Conservation (phyloP, 2,888 invertebrate genomes). For the Cephus rjabovi region DNA sequence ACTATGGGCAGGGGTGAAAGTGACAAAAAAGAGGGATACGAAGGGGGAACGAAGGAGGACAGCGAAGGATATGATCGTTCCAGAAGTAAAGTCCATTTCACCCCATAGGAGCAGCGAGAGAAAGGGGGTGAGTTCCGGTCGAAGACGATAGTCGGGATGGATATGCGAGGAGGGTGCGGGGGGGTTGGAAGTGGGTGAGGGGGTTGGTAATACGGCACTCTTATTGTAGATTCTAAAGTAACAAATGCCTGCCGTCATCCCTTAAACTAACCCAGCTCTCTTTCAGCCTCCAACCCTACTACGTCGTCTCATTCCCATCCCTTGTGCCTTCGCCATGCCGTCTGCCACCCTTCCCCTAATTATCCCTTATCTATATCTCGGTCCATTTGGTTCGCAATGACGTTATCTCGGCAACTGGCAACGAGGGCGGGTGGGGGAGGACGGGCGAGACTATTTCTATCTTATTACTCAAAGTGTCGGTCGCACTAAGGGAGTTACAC, state of each 20-base stretch:
- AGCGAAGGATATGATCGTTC: constrained; percentile 24
- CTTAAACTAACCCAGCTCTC: constrained; percentile 35
- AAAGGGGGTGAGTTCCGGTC: constrained; percentile 10
- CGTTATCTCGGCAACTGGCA: constrained; percentile 58
- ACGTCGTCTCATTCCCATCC: constrained; percentile 23
- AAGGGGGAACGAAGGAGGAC: constrained; percentile 7
- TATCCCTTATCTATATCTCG: constrained; percentile 66
- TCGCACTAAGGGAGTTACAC: constrained; percentile 52
- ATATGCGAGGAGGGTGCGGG: constrained; percentile 15
- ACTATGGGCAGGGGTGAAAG: not conserved
- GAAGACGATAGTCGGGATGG: constrained; percentile 17
- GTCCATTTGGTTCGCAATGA: constrained; percentile 64
- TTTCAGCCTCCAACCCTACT: constrained; percentile 23
- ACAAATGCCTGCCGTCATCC: constrained; percentile 60
- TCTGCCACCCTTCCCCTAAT: constrained; percentile 62
- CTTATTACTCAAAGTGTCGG: constrained; percentile 65
- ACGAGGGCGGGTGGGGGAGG: constrained; percentile 42
- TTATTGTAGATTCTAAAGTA: constrained; percentile 55
- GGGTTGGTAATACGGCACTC: constrained; percentile 23
- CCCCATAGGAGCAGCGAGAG: constrained; percentile 15
- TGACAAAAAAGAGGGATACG: constrained; percentile 11
- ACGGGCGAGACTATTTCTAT: constrained; percentile 53
- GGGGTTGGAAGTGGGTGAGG: not conserved
- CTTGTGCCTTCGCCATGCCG: constrained; percentile 25
- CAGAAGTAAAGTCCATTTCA: constrained; percentile 23